A percentile compares a stretch with the other conserved stretches of the same genome.
phyloP scores from a whole-genome alignment of 2,888 invertebrate genomes.

The Eupithecia tripunctaria region DNA sequence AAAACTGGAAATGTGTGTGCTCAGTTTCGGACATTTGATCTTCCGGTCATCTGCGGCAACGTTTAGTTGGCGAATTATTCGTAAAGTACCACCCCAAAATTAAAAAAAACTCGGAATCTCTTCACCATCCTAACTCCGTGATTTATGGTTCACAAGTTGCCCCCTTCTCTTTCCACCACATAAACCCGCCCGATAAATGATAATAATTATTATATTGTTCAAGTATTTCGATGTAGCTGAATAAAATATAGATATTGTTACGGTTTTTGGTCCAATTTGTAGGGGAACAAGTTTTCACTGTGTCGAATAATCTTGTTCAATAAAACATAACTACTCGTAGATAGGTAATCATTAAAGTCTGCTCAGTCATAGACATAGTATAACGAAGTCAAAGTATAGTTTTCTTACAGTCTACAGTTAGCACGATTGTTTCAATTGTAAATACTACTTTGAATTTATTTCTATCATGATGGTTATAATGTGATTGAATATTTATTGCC shows the following conservation, averaged over 20 bases:
- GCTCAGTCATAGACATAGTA: no score
- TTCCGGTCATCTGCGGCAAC: not conserved
- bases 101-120: conserved; percentile 16
- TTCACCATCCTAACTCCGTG: conserved; percentile 14
- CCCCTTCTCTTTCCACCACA: conserved; percentile 71
- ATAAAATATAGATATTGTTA: conserved; percentile 71
- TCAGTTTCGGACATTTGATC: not conserved
- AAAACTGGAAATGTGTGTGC: no score
- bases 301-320: no score
- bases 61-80: not conserved
- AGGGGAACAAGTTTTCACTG: conserved; percentile 24
- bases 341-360: no score
- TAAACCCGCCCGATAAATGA: conserved; percentile 79
- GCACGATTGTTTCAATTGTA: no score
- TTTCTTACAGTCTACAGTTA: no score
- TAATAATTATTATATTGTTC: conserved; percentile 84
- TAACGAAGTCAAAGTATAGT: no score
- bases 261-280: conserved; percentile 49
- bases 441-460: no score
- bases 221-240: conserved; percentile 80
- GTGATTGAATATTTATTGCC: no score
- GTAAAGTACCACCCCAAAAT: not conserved
- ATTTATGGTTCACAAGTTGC: conserved; percentile 54
- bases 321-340: no score
- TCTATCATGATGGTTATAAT: no score